Percentiles rank a stretch among this genome's conserved stretches.
These are phyloP conservation scores for Tuberolachnus salignus DNA, from an alignment of 2,888 invertebrate species.

Conservation along the genomic window DNA sequence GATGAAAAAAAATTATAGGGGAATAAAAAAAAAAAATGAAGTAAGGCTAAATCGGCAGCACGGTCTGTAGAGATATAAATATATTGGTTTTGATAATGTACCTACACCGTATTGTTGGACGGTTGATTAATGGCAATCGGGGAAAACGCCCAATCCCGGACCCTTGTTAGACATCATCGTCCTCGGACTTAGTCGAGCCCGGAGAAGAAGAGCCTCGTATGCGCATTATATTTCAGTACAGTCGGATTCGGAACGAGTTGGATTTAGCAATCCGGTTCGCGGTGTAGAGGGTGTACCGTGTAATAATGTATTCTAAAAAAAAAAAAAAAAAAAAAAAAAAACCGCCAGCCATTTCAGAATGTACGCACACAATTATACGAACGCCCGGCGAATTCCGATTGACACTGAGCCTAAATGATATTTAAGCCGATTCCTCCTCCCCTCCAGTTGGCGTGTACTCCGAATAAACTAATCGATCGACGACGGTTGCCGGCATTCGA, in stretches of 20 bases:
- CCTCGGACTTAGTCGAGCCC: background rate
- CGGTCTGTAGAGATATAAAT: too few species aligned
- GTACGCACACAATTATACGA: background rate
- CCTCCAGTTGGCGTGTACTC: background rate
- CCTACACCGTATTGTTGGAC: background rate
- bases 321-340: too few species aligned
- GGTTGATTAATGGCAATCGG: conserved; percentile 38
- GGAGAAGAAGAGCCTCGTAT: too few species aligned
- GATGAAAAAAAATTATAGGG: too few species aligned
- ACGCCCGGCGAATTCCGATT: background rate
- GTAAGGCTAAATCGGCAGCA: too few species aligned
- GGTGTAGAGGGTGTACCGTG: background rate
- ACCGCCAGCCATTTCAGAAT: background rate
- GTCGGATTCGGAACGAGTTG: background rate
- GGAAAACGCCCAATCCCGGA: conserved; percentile 18
- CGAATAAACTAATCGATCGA: background rate
- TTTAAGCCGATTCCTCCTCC: background rate
- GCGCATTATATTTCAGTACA: too few species aligned
- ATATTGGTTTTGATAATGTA: background rate
- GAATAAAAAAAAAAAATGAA: too few species aligned
- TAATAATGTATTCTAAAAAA: conserved; percentile 8
- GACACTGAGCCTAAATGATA: background rate
- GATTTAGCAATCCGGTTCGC: conserved; percentile 47
- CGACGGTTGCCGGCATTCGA: too few species aligned
- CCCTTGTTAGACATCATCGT: conserved; percentile 50